A percentile compares a stretch with the other conserved stretches of the same genome.
phyloP scores from a whole-genome alignment of 2,888 invertebrate genomes.

The Stenodema calcarata region DNA sequence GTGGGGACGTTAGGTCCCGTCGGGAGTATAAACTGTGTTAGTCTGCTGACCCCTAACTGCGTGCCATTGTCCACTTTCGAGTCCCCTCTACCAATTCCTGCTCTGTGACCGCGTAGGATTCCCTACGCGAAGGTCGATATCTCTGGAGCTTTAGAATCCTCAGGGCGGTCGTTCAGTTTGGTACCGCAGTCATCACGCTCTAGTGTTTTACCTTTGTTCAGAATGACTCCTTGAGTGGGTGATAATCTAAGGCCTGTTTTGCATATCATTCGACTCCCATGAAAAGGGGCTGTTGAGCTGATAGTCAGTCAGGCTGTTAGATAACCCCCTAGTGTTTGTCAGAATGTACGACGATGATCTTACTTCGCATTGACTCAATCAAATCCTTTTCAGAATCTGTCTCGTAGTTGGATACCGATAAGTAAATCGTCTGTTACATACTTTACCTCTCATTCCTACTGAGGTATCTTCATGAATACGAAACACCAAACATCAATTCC shows the following conservation, averaged over 20 bases:
- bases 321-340: background rate
- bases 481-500: no score
- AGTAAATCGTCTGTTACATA: no score
- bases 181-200: background rate
- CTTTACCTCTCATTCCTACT: no score
- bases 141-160: background rate
- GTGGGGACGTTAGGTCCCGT: constrained; percentile 24
- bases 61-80: constrained; percentile 33
- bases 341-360: background rate
- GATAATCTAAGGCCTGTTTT: background rate
- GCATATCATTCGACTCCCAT: background rate
- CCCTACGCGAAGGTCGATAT: background rate
- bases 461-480: no score
- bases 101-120: background rate
- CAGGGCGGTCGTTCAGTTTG: background rate
- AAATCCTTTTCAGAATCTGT: no score
- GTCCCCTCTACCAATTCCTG: background rate
- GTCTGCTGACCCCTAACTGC: constrained; percentile 35
- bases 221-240: background rate
- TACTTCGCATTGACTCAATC: no score
- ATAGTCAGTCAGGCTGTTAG: background rate
- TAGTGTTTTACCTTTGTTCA: background rate
- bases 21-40: constrained; percentile 40
- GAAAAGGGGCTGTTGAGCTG: background rate
- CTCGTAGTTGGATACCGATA: no score